Conservation (phyloP, 2,797 vertebrate species). For the Tauraco hartlaubi region DNA sequence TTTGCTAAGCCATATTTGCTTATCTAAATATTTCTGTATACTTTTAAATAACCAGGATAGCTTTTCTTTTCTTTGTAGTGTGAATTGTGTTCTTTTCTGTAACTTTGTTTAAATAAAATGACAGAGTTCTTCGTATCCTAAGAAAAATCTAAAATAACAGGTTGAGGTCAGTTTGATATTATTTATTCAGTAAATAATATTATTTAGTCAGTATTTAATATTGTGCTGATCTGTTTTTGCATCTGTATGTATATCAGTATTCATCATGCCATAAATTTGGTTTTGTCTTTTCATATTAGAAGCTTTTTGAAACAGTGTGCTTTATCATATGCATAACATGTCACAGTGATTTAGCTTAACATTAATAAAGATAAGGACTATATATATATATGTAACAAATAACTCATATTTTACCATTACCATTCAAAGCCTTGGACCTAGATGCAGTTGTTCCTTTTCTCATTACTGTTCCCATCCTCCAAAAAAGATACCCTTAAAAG, state of each 20-base stretch:
- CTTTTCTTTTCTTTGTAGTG: not conserved
- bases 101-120: not conserved
- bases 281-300: not conserved
- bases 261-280: not conserved
- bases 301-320: not conserved
- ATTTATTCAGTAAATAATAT: too few relatives aligned
- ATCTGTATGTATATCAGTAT: not conserved
- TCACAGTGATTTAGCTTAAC: not conserved
- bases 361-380: not conserved
- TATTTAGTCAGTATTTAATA: not conserved
- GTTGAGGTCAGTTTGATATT: not conserved
- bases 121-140: accelerated
- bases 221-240: not conserved
- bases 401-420: not conserved
- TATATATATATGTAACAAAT: not conserved
- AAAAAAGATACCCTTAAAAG: not conserved
- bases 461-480: not conserved
- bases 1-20: not conserved
- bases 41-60: not conserved
- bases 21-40: not conserved
- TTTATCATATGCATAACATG: not conserved
- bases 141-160: not conserved
- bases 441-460: not conserved
- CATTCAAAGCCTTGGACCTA: not conserved
- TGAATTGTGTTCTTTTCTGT: not conserved